phyloP scores from a whole-genome alignment of 2,797 vertebrate species.

The Parauchenoglanis ngamensis region DNA sequence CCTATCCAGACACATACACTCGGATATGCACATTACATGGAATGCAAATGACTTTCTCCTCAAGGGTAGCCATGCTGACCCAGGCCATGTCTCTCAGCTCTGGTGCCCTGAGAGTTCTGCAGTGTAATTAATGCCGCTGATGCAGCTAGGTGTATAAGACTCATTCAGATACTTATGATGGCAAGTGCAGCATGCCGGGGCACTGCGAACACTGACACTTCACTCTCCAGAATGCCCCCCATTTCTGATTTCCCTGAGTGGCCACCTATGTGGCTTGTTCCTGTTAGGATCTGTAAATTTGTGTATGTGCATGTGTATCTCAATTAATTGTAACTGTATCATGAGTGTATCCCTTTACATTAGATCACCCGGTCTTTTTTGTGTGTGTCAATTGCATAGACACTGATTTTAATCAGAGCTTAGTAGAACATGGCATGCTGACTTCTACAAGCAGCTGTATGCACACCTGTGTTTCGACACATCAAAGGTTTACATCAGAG shows the following conservation, averaged over 20 bases:
- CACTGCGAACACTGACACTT: slow-evolving; percentile 46
- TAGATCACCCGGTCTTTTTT: background rate
- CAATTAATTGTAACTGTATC: background rate
- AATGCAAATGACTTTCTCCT: slow-evolving; percentile 38
- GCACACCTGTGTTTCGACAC: slow-evolving; percentile 15
- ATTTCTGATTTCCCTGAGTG: slow-evolving; percentile 32
- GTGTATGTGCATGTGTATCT: slow-evolving; percentile 17
- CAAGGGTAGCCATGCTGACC: slow-evolving; percentile 32
- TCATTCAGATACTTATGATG: slow-evolving; percentile 53
- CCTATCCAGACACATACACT: slow-evolving; percentile 38
- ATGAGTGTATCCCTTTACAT: background rate
- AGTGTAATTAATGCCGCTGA: slow-evolving; percentile 54
- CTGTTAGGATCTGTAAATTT: slow-evolving; percentile 1
- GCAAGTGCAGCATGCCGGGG: slow-evolving; percentile 33
- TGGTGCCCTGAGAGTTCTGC: slow-evolving; percentile 16
- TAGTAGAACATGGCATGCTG: slow-evolving; percentile 23
- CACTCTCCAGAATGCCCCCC: slow-evolving; percentile 43
- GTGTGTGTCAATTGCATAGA: background rate
- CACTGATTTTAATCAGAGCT: slow-evolving; percentile 30
- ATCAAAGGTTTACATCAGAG: slow-evolving; percentile 35
- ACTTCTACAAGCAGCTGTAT: slow-evolving; percentile 35
- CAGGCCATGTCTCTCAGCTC: slow-evolving; percentile 16
- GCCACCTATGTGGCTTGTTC: background rate
- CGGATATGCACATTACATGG: slow-evolving; percentile 8
- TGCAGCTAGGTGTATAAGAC: slow-evolving; percentile 48